A percentile compares a stretch with the other conserved stretches of the same genome.
These are phyloP conservation scores for Platysternon megacephalum DNA, from an alignment of 2,113 vertebrate genomes.

Conservation along the genomic window DNA sequence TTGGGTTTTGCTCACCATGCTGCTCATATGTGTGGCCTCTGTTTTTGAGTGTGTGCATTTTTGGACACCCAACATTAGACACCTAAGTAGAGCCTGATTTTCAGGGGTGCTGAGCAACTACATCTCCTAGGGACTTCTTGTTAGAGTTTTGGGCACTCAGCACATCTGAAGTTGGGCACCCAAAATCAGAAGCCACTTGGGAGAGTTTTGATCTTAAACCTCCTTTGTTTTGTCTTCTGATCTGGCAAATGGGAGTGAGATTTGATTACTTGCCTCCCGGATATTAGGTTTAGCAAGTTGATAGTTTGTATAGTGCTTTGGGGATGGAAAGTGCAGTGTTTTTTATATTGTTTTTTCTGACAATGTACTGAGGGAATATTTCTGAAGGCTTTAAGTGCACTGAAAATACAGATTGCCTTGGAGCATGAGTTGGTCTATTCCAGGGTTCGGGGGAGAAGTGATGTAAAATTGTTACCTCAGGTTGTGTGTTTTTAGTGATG, in stretches of 20 bases:
- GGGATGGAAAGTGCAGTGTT: not conserved
- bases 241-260: not conserved
- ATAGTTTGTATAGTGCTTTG: not conserved
- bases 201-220: not conserved
- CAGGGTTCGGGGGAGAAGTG: not conserved
- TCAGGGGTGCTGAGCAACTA: accelerated
- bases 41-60: not conserved
- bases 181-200: accelerated
- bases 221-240: not conserved
- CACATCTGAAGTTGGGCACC: not conserved
- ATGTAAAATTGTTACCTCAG: not conserved
- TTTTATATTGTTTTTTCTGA: not conserved
- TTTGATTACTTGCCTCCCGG: not conserved
- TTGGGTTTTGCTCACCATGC: accelerated
- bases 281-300: not conserved
- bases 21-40: not conserved
- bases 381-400: not conserved
- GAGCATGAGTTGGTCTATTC: not conserved
- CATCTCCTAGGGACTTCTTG: not conserved
- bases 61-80: not conserved
- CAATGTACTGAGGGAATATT: not conserved
- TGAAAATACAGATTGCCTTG: not conserved
- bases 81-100: not conserved
- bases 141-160: not conserved
- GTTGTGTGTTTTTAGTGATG: not conserved